Percentiles rank a stretch among this genome's conserved stretches.
Conservation (phyloP, 2,113 vertebrate species). For the Ia io region DNA sequence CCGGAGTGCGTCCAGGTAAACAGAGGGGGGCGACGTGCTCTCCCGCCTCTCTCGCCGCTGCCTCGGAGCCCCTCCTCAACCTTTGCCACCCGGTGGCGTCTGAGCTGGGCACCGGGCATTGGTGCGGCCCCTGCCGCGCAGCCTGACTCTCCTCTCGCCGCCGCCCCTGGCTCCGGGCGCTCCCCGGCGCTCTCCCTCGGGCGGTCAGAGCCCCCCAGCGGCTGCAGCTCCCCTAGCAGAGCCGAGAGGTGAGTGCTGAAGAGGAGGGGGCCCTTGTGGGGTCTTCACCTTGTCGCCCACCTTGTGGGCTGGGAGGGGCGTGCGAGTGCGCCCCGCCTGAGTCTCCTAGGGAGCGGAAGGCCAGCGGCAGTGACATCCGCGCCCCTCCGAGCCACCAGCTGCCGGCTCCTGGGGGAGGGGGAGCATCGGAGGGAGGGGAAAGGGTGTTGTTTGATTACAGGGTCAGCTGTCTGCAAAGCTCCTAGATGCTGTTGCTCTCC, state of each 20-base stretch:
- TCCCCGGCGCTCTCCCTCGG: neutral
- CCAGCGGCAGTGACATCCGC: neutral
- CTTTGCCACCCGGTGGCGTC: neutral
- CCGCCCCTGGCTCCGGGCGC: neutral
- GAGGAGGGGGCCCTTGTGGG: neutral
- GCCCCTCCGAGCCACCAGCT: conserved; percentile 11
- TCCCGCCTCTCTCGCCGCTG: neutral
- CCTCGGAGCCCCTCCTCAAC: neutral
- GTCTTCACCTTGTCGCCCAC: conserved; percentile 56
- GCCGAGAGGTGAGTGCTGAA: neutral
- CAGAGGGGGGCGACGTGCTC: neutral
- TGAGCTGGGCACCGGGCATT: neutral
- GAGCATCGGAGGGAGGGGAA: neutral
- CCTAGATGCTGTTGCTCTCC: conserved; percentile 15
- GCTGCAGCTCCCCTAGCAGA: neutral
- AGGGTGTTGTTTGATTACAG: conserved; percentile 25
- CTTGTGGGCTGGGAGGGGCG: conserved; percentile 17
- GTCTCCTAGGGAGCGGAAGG: neutral
- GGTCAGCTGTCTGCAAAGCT: conserved; percentile 52
- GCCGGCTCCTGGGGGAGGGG: neutral
- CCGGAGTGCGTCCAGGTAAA: conserved; percentile 46
- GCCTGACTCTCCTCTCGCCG: neutral
- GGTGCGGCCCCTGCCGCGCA: neutral
- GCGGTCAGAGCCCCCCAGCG: neutral
- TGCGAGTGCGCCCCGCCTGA: neutral